phyloP scores from a whole-genome alignment of 2,888 invertebrate species.

The Uloborus plumipes region DNA sequence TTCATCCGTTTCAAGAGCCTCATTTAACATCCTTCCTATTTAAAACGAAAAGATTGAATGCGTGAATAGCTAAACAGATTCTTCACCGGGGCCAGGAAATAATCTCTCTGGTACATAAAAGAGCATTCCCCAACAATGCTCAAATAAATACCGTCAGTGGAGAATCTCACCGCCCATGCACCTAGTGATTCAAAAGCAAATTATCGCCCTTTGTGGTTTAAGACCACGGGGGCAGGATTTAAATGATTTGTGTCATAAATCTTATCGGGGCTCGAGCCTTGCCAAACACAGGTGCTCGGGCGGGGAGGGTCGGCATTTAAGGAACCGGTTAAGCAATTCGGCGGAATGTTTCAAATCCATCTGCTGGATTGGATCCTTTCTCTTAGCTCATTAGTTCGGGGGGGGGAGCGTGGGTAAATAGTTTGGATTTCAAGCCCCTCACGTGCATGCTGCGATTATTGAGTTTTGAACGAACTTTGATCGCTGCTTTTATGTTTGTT shows the following conservation, averaged over 20 bases:
- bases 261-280: conserved; percentile 42
- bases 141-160: too few species aligned
- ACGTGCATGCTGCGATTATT: not conserved
- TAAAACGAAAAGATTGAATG: too few species aligned
- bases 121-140: too few species aligned
- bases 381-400: conserved; percentile 56
- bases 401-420: conserved; percentile 36
- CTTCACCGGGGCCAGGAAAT: too few species aligned
- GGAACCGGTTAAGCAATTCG: conserved; percentile 34
- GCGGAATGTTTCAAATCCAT: conserved; percentile 55
- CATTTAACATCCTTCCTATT: too few species aligned
- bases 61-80: too few species aligned
- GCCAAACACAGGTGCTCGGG: conserved; percentile 45
- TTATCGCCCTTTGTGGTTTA: conserved; percentile 48
- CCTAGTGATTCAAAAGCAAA: conserved; percentile 38
- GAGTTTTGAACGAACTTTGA: not conserved
- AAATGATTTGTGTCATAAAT: conserved; percentile 63
- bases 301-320: conserved; percentile 29
- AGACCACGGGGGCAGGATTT: conserved; percentile 43
- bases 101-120: too few species aligned
- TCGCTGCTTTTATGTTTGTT: not conserved
- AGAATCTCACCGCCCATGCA: conserved; percentile 9
- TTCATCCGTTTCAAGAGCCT: too few species aligned
- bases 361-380: conserved; percentile 42
- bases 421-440: conserved; percentile 1